Conservation (phyloP, 2,888 invertebrate genomes). For the Cerceris ruficornis region DNA sequence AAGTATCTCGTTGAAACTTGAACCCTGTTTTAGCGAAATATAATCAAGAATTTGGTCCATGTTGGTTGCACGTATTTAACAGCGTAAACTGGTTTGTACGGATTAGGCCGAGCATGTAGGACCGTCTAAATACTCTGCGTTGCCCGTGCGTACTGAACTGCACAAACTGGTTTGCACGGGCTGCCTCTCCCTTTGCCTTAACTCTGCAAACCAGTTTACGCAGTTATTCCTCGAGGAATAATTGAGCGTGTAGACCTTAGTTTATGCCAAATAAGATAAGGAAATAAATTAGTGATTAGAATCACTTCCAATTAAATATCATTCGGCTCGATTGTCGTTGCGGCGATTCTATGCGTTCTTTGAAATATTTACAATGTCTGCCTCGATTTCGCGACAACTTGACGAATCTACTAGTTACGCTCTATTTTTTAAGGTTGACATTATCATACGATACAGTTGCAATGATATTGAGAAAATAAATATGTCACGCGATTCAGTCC, state of each 20-base stretch:
- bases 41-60: slow-evolving; percentile 48
- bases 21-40: slow-evolving; percentile 15
- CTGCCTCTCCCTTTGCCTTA: slow-evolving; percentile 46
- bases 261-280: slow-evolving; percentile 45
- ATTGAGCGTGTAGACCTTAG: slow-evolving; percentile 58
- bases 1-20: slow-evolving; percentile 2
- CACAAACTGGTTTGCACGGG: slow-evolving; percentile 59
- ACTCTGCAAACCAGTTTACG: slow-evolving; percentile 59
- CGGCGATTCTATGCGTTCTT: not conserved
- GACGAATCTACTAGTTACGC: not conserved
- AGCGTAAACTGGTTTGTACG: slow-evolving; percentile 55
- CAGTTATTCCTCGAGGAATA: slow-evolving; percentile 56
- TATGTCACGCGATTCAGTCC: not conserved
- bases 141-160: slow-evolving; percentile 56
- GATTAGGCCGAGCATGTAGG: slow-evolving; percentile 57
- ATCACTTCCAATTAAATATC: slow-evolving; percentile 27
- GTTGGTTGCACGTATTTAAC: slow-evolving; percentile 50
- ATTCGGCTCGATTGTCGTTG: not conserved
- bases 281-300: slow-evolving; percentile 50
- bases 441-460: no score
- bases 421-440: not conserved
- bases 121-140: slow-evolving; percentile 58
- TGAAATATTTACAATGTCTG: not conserved
- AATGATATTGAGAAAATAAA: not conserved
- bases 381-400: not conserved